A percentile compares a stretch with the other conserved stretches of the same genome.
Evolutionary conservation across 2,888 invertebrate species (phyloP).

Genomic region (Drosophila borborema): DNA sequence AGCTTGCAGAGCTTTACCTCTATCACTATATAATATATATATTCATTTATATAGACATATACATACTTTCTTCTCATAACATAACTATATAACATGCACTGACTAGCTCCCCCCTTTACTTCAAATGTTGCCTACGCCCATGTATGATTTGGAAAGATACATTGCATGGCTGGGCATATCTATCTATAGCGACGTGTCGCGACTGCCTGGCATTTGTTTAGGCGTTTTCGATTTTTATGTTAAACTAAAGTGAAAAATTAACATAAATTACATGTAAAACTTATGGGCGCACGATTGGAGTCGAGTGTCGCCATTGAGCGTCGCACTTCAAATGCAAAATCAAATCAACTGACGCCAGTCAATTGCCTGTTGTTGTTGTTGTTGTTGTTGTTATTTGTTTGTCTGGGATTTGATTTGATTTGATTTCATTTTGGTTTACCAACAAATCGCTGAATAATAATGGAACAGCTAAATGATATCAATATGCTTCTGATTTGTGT

Average conservation of each 20-base stretch:
- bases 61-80: too few relatives aligned
- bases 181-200: constrained; percentile 44
- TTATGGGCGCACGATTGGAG: constrained; percentile 54
- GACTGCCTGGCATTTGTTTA: constrained; percentile 69
- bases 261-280: constrained; percentile 59
- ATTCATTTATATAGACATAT: too few relatives aligned
- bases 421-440: constrained; percentile 47
- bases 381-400: not conserved
- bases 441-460: constrained; percentile 69
- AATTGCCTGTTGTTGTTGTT: constrained; percentile 3
- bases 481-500: constrained; percentile 79
- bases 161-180: constrained; percentile 33
- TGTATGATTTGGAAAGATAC: constrained; percentile 7
- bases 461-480: constrained; percentile 67
- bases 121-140: not conserved
- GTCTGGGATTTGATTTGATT: constrained; percentile 13
- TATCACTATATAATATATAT: too few relatives aligned
- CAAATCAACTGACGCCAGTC: constrained; percentile 49
- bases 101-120: too few relatives aligned
- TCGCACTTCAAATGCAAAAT: constrained; percentile 47
- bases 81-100: too few relatives aligned
- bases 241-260: constrained; percentile 66
- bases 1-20: too few relatives aligned
- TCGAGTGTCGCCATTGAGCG: constrained; percentile 9
- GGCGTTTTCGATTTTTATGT: constrained; percentile 71